Percentiles rank a stretch among this genome's conserved stretches.
phyloP scores from a whole-genome alignment of 64 coral and sea anemone genomes.

The Exaiptasia diaphana region DNA sequence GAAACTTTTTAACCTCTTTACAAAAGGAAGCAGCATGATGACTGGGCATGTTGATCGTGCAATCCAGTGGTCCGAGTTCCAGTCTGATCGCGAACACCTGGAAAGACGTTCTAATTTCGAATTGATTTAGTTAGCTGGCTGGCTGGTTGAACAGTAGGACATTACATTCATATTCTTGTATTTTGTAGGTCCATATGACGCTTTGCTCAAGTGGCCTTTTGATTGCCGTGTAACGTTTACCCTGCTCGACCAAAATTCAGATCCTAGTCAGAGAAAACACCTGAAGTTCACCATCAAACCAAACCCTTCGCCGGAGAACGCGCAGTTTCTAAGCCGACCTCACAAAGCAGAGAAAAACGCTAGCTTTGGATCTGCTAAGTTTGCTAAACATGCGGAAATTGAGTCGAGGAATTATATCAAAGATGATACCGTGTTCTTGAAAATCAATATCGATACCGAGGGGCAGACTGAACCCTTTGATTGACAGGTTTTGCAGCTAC shows the following conservation, averaged over 20 bases:
- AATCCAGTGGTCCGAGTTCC: no score
- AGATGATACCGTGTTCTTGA: conserved; percentile 75
- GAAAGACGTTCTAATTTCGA: background rate
- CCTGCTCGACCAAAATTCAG: conserved; percentile 63
- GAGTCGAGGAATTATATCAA: conserved; percentile 55
- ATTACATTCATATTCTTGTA: no score
- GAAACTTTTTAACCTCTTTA: no score
- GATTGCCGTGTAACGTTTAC: conserved; percentile 68
- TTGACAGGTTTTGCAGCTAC: no score
- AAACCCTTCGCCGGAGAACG: conserved; percentile 66
- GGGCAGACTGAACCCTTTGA: conserved; percentile 76
- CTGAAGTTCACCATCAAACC: conserved; percentile 81
- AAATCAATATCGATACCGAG: conserved; percentile 67
- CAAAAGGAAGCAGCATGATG: background rate
- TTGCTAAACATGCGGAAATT: conserved; percentile 76
- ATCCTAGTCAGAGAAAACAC: conserved; percentile 58
- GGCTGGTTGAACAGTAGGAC: no score
- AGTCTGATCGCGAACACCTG: no score
- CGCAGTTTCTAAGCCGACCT: conserved; percentile 69
- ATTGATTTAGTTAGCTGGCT: background rate
- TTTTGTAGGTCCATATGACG: conserved; percentile 68
- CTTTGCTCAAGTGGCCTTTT: conserved; percentile 82
- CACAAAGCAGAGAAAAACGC: conserved; percentile 69
- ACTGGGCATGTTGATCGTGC: background rate
- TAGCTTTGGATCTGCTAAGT: conserved; percentile 79